Conservation (phyloP, 35 echinoderm and acorn worm species). For the Nesometra sesokonis region DNA sequence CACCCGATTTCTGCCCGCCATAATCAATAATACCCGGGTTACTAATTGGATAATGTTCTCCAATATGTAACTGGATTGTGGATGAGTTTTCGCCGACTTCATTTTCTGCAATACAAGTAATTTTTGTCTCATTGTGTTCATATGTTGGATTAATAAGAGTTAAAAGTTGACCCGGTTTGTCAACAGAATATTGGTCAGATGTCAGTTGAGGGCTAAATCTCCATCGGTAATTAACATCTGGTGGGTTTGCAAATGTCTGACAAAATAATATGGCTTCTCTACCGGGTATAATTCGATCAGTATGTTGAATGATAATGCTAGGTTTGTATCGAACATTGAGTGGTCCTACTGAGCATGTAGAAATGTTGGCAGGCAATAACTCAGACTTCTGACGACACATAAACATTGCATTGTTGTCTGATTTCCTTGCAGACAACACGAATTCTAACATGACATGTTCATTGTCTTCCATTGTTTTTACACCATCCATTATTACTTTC, state of each 20-base stretch:
- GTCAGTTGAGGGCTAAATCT: background rate
- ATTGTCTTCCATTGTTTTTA: background rate
- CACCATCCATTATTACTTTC: background rate
- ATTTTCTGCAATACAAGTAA: background rate
- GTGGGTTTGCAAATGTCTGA: background rate
- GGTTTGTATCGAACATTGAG: background rate
- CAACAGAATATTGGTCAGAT: background rate
- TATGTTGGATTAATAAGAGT: background rate
- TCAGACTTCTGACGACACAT: background rate
- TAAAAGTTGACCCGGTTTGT: background rate
- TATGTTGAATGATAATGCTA: background rate
- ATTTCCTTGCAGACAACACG: background rate
- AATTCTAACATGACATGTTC: background rate
- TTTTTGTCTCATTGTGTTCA: background rate
- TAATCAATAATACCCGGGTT: background rate
- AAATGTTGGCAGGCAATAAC: background rate
- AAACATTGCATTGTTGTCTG: background rate
- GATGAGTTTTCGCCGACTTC: background rate
- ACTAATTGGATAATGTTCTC: background rate
- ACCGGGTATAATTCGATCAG: background rate
- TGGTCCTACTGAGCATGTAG: background rate
- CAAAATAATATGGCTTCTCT: background rate
- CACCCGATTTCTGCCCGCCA: background rate
- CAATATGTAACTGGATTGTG: background rate
- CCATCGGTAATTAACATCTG: background rate